Evolutionary conservation across 2,113 vertebrate genomes (phyloP), one percentile per base, ranked within the genome.

Genomic region (Pangasianodon hypophthalmus): DNA sequence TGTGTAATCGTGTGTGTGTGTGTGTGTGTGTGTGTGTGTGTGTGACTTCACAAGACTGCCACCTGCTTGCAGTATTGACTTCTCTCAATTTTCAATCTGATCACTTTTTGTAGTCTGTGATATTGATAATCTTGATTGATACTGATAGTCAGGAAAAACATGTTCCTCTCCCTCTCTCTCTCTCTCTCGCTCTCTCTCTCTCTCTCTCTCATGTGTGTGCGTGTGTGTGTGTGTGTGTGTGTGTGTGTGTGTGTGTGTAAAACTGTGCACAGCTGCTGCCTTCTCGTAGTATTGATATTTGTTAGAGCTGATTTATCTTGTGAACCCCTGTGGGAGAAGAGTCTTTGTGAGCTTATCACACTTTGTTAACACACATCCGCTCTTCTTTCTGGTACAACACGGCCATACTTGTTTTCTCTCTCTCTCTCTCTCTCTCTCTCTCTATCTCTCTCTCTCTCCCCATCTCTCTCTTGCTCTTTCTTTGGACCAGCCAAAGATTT

Each of bases 401-500:
- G 24, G 11, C 5, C 26, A 80, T 50, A 50, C 46, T 80, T n/a
- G 4, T 5, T 26, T 44, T 48, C 10, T 48, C 73, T 77, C 73
- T 77, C 73, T 77, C 41, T 48, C 24, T 79, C 24, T 80, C 7
- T 80, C 46, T 79, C 44, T 79, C 46, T 79, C 44, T 79, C 75
- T 79, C 44, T 48, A 44, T 79, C 75, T 79, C 69, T 71, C 69
- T 37, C 69, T 37, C 69, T 71, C 69, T 18, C 69, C 18, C n/a
- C 4, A 16, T 18, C 69, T 37, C 32, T 41, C 16, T 19, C 37
- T 73, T 6, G 18, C 18, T 44, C 37, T 73, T 13, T 3, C 3
- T n/a, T 91, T 93, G 90, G 93, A 92, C 91, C 26, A 41, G 69
- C 4, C 21, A 87, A 60, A 73, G 93, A 92, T 92, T 91, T 92